Conservation (phyloP, 2,888 invertebrate genomes). For the Athrips mouffetella region DNA sequence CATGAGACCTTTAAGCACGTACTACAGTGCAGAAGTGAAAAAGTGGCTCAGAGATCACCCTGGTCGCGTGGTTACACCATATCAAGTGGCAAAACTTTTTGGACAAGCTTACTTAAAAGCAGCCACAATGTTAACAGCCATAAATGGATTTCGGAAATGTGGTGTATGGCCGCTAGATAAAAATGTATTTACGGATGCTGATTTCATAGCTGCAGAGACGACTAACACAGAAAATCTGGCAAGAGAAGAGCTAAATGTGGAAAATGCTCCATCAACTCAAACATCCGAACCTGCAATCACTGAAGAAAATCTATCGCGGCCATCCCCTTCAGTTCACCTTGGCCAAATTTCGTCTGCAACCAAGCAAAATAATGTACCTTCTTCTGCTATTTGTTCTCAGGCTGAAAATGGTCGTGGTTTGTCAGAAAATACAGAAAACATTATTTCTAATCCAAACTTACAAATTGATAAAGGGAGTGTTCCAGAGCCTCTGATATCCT, state of each 20-base stretch:
- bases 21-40: conserved; percentile 30
- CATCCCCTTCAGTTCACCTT: too few species aligned
- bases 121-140: conserved; percentile 26
- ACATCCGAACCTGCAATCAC: neutral
- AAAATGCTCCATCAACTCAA: neutral
- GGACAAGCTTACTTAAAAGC: conserved; percentile 31
- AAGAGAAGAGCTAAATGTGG: conserved; percentile 1
- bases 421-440: too few species aligned
- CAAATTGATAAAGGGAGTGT: too few species aligned
- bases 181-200: conserved; percentile 23
- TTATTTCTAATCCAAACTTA: too few species aligned
- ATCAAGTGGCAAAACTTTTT: conserved; percentile 32
- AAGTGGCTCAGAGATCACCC: conserved; percentile 33
- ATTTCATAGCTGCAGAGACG: conserved; percentile 23
- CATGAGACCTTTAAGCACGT: conserved; percentile 33
- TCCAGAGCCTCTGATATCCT: too few species aligned
- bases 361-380: too few species aligned
- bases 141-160: conserved; percentile 26
- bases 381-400: too few species aligned
- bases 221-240: conserved; percentile 12
- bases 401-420: too few species aligned
- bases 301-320: too few species aligned
- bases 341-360: too few species aligned
- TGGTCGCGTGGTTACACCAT: conserved; percentile 31
- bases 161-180: conserved; percentile 22